phyloP scores from a whole-genome alignment of 2,888 invertebrate genomes.

The Onchidella celtica region DNA sequence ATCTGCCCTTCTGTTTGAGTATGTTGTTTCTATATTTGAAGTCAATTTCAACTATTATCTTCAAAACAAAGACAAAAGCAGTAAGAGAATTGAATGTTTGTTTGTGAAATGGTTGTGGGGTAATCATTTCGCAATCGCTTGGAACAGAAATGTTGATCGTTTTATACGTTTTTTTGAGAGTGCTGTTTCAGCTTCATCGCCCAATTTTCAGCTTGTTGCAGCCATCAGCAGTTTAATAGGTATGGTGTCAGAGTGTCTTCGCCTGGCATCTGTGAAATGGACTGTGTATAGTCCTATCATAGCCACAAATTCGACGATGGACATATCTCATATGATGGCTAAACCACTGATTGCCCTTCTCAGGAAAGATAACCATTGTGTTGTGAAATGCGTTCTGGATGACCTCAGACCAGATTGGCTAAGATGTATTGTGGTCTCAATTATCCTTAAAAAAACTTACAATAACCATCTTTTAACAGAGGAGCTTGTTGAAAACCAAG shows the following conservation, averaged over 20 bases:
- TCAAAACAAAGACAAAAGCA: slow-evolving; percentile 12
- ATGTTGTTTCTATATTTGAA: slow-evolving; percentile 55
- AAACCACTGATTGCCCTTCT: slow-evolving; percentile 8
- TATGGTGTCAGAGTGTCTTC: slow-evolving; percentile 22
- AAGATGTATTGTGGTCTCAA: slow-evolving; percentile 59
- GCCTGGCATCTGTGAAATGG: slow-evolving; percentile 28
- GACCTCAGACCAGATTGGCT: slow-evolving; percentile 63
- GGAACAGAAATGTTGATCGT: slow-evolving; percentile 58
- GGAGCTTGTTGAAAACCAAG: not conserved
- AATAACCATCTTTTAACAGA: slow-evolving; percentile 65
- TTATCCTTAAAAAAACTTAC: slow-evolving; percentile 57
- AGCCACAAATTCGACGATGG: slow-evolving; percentile 11
- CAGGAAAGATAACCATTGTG: slow-evolving; percentile 1
- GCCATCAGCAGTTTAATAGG: slow-evolving; percentile 20
- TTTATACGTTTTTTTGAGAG: slow-evolving; percentile 56
- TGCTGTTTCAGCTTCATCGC: not conserved
- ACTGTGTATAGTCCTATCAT: not conserved
- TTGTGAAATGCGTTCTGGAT: slow-evolving; percentile 49
- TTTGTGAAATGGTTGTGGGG: slow-evolving; percentile 65
- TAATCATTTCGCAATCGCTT: slow-evolving; percentile 55
- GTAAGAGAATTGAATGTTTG: slow-evolving; percentile 51
- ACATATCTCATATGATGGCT: slow-evolving; percentile 2
- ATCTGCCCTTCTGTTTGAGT: slow-evolving; percentile 48
- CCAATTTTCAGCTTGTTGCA: not conserved
- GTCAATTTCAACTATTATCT: slow-evolving; percentile 51